phyloP scores from a whole-genome alignment of 2,888 invertebrate species.

The Auanema freiburgensis region DNA sequence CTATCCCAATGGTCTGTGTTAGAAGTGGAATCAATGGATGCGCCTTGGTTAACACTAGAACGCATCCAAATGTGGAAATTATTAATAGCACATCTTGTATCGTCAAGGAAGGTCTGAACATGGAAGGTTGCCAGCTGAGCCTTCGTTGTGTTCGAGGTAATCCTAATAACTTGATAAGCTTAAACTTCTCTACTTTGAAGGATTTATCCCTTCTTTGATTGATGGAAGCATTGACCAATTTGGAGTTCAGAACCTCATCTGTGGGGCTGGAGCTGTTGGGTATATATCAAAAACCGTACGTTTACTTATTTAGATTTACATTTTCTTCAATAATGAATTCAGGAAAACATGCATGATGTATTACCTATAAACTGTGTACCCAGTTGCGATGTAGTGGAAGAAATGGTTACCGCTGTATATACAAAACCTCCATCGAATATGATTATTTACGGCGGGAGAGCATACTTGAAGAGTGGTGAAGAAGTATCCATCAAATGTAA shows the following conservation, averaged over 20 bases:
- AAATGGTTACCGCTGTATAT: conserved; percentile 1
- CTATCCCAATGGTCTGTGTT: conserved; percentile 1
- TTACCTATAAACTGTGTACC: conserved; percentile 11
- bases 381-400: conserved; percentile 11
- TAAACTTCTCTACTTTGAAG: not conserved
- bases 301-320: not conserved
- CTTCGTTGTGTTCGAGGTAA: conserved; percentile 13
- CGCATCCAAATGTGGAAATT: conserved; percentile 2
- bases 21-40: conserved; percentile 11
- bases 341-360: not conserved
- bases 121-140: conserved; percentile 10
- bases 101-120: conserved; percentile 9
- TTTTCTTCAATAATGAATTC: not conserved
- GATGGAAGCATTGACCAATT: not conserved
- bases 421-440: conserved; percentile 5
- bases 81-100: conserved; percentile 1
- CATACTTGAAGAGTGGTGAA: conserved; percentile 7
- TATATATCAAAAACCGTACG: not conserved
- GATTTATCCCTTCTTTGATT: conserved; percentile 13
- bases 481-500: conserved; percentile 15
- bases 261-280: conserved; percentile 18
- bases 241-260: conserved; percentile 13
- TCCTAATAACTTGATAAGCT: not conserved
- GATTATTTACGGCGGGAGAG: conserved; percentile 13
- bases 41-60: not conserved